These are phyloP conservation scores for Myiozetetes cayanensis DNA, from an alignment of 2,113 vertebrate genomes.

Conservation along the genomic window DNA sequence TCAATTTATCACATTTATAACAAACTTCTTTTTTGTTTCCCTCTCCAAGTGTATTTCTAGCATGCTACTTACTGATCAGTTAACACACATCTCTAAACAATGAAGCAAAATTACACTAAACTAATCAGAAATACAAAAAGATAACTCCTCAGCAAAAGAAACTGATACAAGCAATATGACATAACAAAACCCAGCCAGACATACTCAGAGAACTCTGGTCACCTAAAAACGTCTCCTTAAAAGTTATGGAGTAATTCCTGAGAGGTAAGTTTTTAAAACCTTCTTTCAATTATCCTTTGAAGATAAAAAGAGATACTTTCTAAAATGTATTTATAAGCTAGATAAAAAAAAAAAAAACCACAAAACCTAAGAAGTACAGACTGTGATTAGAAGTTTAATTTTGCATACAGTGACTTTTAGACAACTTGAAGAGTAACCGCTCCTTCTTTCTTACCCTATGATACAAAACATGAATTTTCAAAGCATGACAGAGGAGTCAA, in stretches of 20 bases:
- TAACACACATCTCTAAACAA: background rate
- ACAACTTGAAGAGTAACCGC: background rate
- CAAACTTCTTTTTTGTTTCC: background rate
- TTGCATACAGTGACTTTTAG: background rate
- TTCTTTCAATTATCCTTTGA: background rate
- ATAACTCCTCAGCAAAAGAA: background rate
- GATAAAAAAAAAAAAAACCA: background rate
- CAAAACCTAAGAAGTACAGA: background rate
- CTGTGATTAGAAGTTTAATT: background rate
- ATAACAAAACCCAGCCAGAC: background rate
- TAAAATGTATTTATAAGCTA: background rate
- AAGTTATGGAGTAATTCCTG: background rate
- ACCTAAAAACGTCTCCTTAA: background rate
- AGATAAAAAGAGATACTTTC: background rate
- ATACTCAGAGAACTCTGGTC: background rate
- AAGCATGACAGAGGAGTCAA: background rate
- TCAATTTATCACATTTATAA: background rate
- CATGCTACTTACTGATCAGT: background rate
- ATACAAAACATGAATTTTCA: background rate
- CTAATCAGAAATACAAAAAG: background rate
- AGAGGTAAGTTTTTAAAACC: background rate
- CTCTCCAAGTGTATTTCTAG: background rate
- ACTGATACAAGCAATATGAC: background rate
- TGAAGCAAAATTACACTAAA: background rate
- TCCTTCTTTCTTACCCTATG: background rate